Evolutionary conservation across 2,797 vertebrate genomes (phyloP), one percentile per base, ranked within the genome.

Genomic region (Moxostoma hubbsi): DNA sequence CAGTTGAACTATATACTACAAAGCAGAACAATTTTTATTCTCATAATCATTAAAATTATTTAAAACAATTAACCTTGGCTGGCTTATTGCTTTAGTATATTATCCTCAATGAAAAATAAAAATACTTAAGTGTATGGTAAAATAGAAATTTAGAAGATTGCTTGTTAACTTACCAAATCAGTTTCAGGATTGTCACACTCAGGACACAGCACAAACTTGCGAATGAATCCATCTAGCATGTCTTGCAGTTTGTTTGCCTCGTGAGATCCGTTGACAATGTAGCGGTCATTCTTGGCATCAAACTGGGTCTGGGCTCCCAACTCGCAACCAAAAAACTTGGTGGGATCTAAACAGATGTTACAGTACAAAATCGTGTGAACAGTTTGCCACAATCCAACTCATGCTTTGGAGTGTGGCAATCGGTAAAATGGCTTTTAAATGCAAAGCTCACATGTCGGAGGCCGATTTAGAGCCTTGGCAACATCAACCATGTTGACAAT

Each of bases 401-500:
- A 7, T 13, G 24, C 24, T 24, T 24, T 24, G 24, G 24, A 24
- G 24, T 24, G 24, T 24, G 24, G 24, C 24, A 36, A 24, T 5
- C 6, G 5, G 13, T 4, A 1, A 62, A 13, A 58, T 1, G 4
- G 15, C 12, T 7, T 69, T 12, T 16, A 36, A 45, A 63, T 49
- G 11, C 13, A 58, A 36, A 79, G 96, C 98, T 96, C 89, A 99
- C 98, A 99, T 94, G 96, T 99, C 94, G 98, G 98, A 97, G 98
- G 98, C 96, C 98, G 95, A 95, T 98, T 99, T 94, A 99, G 92
- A 92, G 97, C 97, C 97, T 99, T 99, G 92, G 97, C 98, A 97
- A 99, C 97, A 91, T 99, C 98, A 96, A 96, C 96, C 98, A 99
- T 99, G 96, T 99, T 99, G 96, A 99, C 98, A 94, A 99, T 98